phyloP scores from a whole-genome alignment of 1,140 invertebrate species.

The Pemphigus obesinymphae region DNA sequence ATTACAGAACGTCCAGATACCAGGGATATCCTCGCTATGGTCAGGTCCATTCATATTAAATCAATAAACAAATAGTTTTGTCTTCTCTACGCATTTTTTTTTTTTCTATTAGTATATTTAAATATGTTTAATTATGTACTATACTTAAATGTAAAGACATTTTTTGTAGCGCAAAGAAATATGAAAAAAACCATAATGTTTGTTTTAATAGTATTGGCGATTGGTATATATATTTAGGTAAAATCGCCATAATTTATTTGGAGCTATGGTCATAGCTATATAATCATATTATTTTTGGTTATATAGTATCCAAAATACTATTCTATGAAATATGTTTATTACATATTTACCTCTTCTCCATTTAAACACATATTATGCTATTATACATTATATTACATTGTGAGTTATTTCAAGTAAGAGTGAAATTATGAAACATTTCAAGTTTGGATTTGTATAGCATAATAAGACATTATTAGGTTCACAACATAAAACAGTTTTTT shows the following conservation, averaged over 20 bases:
- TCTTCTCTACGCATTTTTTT: conserved; percentile 39
- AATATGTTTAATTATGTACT: conserved; percentile 38
- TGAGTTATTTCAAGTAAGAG: conserved; percentile 38
- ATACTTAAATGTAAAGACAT: conserved; percentile 37
- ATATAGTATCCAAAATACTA: conserved; percentile 5
- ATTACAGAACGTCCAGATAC: conserved; percentile 38
- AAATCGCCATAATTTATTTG: conserved; percentile 12
- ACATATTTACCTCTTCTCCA: conserved; percentile 20
- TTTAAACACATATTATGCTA: conserved; percentile 20
- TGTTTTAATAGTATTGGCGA: conserved; percentile 6
- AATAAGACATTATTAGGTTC: conserved; percentile 10
- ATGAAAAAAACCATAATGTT: conserved; percentile 19
- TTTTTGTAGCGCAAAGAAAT: conserved; percentile 36
- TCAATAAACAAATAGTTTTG: conserved; percentile 32
- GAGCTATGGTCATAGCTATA: conserved; percentile 5
- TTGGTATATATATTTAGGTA: conserved; percentile 26
- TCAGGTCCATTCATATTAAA: conserved; percentile 41
- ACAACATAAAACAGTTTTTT: conserved; percentile 15
- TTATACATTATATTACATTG: conserved; percentile 35
- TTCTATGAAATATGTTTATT: conserved; percentile 18
- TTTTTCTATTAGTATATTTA: conserved; percentile 35
- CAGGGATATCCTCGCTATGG: conserved; percentile 36
- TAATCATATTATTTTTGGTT: conserved; percentile 20
- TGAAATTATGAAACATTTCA: conserved; percentile 28
- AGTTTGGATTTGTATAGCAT: conserved; percentile 32